These are phyloP conservation scores for Xyrichtys novacula DNA, from an alignment of 2,797 vertebrate species.

Conservation along the genomic window DNA sequence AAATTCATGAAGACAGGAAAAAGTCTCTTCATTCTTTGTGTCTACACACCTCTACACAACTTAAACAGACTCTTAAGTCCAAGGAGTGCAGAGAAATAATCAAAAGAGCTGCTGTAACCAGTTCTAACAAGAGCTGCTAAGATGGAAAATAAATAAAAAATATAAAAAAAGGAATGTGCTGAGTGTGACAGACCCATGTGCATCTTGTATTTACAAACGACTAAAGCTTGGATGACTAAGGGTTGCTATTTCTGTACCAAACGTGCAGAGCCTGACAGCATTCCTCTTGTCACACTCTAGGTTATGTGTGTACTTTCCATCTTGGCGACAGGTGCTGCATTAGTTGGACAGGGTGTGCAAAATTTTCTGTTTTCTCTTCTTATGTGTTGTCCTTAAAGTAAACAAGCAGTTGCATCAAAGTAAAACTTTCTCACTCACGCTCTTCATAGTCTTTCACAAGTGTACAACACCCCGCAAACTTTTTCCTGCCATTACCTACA, in stretches of 20 bases:
- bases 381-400: not conserved
- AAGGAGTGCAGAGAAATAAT: slow-evolving; percentile 46
- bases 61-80: slow-evolving; percentile 29
- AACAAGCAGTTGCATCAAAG: slow-evolving; percentile 11
- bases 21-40: slow-evolving; percentile 34
- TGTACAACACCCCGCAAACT: not conserved
- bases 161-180: slow-evolving; percentile 46
- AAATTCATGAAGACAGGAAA: slow-evolving; percentile 23
- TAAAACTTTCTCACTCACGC: not conserved
- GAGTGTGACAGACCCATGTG: slow-evolving; percentile 51
- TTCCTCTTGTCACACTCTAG: slow-evolving; percentile 54
- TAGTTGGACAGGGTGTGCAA: slow-evolving; percentile 29
- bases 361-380: not conserved
- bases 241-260: slow-evolving; percentile 63
- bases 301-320: slow-evolving; percentile 59
- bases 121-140: slow-evolving; percentile 39
- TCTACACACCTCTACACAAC: slow-evolving; percentile 16
- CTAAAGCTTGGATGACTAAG: slow-evolving; percentile 51
- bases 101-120: slow-evolving; percentile 37
- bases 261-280: slow-evolving; percentile 57
- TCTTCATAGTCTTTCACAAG: slow-evolving; percentile 13
- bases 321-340: slow-evolving; percentile 55
- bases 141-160: slow-evolving; percentile 18
- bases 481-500: not conserved
- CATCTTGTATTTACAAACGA: slow-evolving; percentile 56